Evolutionary conservation across 2,888 invertebrate species (phyloP).

Genomic region (Euphydryas editha): DNA sequence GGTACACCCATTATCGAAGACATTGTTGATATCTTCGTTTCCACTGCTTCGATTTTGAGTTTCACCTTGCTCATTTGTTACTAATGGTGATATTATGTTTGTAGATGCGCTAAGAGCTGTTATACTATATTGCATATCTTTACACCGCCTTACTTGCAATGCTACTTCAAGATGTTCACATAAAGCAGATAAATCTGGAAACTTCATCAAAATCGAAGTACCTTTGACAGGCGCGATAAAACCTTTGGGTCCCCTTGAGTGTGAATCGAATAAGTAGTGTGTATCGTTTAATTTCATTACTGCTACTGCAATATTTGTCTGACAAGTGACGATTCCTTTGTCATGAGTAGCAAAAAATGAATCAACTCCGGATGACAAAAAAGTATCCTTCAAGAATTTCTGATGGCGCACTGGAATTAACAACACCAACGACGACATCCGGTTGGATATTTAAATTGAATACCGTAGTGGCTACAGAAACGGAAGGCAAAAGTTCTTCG

Average conservation of each 20-base stretch:
- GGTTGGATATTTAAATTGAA: not conserved
- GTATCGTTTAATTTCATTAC: not conserved
- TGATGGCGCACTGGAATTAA: not conserved
- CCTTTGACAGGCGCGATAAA: not conserved
- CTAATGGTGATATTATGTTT: not conserved
- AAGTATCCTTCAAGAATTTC: not conserved
- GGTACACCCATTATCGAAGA: not conserved
- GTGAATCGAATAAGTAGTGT: not conserved
- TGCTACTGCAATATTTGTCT: not conserved
- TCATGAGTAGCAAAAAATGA: not conserved
- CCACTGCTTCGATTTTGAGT: not conserved
- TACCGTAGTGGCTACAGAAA: not conserved
- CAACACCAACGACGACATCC: not conserved
- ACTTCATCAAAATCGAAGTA: not conserved
- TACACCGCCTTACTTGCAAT: not conserved
- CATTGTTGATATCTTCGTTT: not conserved
- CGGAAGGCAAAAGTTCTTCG: not conserved
- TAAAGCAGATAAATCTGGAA: not conserved
- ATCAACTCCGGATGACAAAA: not conserved
- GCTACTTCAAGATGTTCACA: not conserved
- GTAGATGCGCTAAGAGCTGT: not conserved
- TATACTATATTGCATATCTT: not conserved
- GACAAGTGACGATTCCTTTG: not conserved
- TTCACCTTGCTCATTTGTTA: not conserved
- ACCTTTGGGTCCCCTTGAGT: not conserved